A percentile compares a stretch with the other conserved stretches of the same genome.
phyloP scores from a whole-genome alignment of 2,888 invertebrate genomes.

The Caenorhabditis uteleia region DNA sequence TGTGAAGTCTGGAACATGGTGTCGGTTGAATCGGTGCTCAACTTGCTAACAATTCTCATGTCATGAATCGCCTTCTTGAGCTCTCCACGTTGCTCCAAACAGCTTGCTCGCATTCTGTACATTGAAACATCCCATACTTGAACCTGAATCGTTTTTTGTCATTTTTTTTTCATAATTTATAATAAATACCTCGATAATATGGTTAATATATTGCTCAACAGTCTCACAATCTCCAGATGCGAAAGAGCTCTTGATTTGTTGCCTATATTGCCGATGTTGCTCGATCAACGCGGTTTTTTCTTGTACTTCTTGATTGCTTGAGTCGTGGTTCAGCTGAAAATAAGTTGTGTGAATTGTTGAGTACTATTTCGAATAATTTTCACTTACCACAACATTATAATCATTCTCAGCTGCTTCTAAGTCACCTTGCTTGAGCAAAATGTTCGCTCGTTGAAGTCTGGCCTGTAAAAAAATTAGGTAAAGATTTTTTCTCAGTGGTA shows the following conservation, averaged over 20 bases:
- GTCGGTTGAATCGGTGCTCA: constrained; percentile 88
- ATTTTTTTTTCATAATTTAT: too few relatives aligned
- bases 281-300: constrained; percentile 78
- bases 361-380: not conserved
- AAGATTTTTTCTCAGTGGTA: constrained; percentile 1
- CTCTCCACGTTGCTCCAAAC: constrained; percentile 82
- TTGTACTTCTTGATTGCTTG: constrained; percentile 81
- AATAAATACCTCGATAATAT: constrained; percentile 66
- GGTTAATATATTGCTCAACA: constrained; percentile 77
- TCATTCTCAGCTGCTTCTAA: constrained; percentile 60
- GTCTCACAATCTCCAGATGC: constrained; percentile 73
- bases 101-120: constrained; percentile 85
- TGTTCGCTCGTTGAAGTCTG: constrained; percentile 82
- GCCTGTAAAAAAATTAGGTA: constrained; percentile 75
- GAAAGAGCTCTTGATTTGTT: constrained; percentile 36
- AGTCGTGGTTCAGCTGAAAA: constrained; percentile 77
- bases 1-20: constrained; percentile 84
- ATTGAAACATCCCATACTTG: constrained; percentile 81
- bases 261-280: constrained; percentile 73
- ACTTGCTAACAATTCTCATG: constrained; percentile 78
- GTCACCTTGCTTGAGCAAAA: constrained; percentile 83
- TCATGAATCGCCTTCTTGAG: constrained; percentile 74
- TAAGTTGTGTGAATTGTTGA: not conserved
- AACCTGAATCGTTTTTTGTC: constrained; percentile 73
- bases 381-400: constrained; percentile 59